Percentiles rank a stretch among this genome's conserved stretches.
These are phyloP conservation scores for Aphelocoma californica DNA, from an alignment of 2,797 vertebrate genomes.

Conservation along the genomic window DNA sequence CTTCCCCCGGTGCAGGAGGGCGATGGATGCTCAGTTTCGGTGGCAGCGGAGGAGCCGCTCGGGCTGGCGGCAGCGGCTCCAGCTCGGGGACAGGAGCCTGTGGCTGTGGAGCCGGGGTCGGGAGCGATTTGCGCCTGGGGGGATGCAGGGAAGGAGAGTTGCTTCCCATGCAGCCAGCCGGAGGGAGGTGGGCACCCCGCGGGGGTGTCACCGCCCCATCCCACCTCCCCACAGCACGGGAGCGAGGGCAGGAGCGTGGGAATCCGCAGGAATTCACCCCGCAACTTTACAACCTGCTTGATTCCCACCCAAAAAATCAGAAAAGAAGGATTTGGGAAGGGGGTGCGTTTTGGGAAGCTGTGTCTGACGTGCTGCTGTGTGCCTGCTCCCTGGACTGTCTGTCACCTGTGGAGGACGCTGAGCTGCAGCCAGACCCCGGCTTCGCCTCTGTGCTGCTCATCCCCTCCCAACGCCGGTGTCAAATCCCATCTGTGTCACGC, in stretches of 20 bases:
- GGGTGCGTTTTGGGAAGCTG: not conserved
- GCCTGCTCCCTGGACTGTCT: not conserved
- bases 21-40: not conserved
- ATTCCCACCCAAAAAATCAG: too few species aligned
- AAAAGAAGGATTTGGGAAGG: not conserved
- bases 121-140: not conserved
- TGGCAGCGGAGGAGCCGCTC: not conserved
- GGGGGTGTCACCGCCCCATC: not conserved
- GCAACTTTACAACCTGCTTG: not conserved
- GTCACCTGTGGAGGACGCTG: constrained; percentile 74
- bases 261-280: not conserved
- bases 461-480: not conserved
- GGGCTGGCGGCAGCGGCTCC: not conserved
- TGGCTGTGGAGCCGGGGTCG: not conserved
- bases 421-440: not conserved
- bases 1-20: not conserved
- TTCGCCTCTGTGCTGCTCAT: not conserved
- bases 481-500: constrained; percentile 43
- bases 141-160: not conserved
- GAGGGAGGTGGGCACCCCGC: not conserved
- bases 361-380: not conserved
- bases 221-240: not conserved
- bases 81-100: not conserved
- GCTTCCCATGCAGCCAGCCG: not conserved
- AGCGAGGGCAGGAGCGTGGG: not conserved